phyloP scores from a whole-genome alignment of 2,797 vertebrate species.

The Cacajao melanocephalus region DNA sequence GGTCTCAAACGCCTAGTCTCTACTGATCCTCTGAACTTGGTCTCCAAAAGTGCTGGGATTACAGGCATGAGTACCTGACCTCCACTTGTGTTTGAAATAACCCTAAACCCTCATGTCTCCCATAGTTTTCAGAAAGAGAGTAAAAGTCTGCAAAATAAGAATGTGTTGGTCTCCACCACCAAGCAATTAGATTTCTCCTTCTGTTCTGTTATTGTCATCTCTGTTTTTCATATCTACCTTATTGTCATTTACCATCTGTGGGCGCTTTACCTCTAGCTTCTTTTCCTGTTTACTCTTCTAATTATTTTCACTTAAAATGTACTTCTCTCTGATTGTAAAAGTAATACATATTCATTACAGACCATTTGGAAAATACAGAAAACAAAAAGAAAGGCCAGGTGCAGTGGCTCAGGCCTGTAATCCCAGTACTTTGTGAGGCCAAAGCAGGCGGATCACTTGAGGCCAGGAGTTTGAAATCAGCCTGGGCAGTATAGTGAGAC shows the following conservation, averaged over 20 bases:
- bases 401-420: not conserved
- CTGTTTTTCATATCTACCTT: not conserved
- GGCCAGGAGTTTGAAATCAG: not conserved
- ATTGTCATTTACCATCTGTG: not conserved
- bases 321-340: not conserved
- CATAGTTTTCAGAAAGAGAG: not conserved
- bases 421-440: not conserved
- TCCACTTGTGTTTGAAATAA: not conserved
- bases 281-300: not conserved
- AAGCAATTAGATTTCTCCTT: not conserved
- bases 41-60: not conserved
- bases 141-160: not conserved
- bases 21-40: not conserved
- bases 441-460: not conserved
- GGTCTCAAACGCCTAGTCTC: not conserved
- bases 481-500: not conserved
- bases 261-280: not conserved
- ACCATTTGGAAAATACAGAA: not conserved
- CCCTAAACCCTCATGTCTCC: not conserved
- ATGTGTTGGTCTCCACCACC: not conserved
- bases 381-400: not conserved
- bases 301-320: not conserved
- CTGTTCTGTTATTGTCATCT: not conserved
- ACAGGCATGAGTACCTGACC: not conserved
- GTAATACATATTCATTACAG: not conserved